These are phyloP conservation scores for Sylvicola cinctus DNA, from an alignment of 2,888 invertebrate genomes.

Conservation along the genomic window DNA sequence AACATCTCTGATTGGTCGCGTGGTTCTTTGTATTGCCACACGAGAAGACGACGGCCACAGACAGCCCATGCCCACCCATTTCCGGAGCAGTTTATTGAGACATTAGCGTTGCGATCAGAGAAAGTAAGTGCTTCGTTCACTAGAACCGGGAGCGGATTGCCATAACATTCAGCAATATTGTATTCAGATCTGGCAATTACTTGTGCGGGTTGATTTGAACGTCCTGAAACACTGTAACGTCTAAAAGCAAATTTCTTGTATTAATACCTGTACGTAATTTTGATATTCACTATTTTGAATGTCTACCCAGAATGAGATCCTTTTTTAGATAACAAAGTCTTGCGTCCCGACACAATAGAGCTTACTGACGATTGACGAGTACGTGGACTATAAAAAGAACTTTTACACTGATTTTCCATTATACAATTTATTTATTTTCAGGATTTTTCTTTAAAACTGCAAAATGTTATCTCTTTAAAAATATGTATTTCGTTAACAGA, in stretches of 20 bases:
- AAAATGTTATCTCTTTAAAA: no score
- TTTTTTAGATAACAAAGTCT: conserved; percentile 17
- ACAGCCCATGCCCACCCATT: conserved; percentile 52
- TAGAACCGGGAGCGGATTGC: conserved; percentile 62
- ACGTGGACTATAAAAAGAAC: no score
- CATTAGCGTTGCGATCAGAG: conserved; percentile 34
- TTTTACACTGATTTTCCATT: no score
- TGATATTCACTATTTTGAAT: no score
- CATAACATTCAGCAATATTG: conserved; percentile 60
- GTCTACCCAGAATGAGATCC: conserved; percentile 13
- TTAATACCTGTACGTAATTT: no score
- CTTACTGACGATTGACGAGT: conserved; percentile 13
- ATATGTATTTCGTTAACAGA: no score
- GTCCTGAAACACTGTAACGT: conserved; percentile 33
- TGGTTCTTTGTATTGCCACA: conserved; percentile 55
- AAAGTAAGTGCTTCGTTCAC: conserved; percentile 77
- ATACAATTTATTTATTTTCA: no score
- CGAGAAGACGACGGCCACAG: conserved; percentile 59
- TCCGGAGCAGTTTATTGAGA: conserved; percentile 29
- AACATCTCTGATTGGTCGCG: conserved; percentile 9
- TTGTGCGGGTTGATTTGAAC: conserved; percentile 46
- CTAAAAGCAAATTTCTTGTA: conserved; percentile 21
- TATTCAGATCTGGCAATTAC: conserved; percentile 53
- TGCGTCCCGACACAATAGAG: conserved; percentile 12
- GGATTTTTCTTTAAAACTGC: no score